Conservation (phyloP, 2,113 vertebrate species). For the Siphamia tubifer region DNA sequence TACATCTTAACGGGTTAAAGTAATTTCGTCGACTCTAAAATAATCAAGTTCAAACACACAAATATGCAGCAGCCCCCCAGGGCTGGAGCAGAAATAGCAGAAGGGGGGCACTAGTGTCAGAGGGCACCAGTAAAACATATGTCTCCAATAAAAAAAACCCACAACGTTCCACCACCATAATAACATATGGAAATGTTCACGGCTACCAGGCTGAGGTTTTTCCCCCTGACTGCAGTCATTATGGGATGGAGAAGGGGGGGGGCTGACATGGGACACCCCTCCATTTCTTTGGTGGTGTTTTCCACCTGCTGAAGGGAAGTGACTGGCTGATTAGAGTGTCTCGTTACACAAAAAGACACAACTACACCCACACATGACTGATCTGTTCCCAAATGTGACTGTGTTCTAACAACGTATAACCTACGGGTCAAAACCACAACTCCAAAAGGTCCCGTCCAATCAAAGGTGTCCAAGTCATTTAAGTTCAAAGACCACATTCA, state of each 20-base stretch:
- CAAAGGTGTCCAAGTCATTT: too few relatives aligned
- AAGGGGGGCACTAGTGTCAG: conserved; percentile 22
- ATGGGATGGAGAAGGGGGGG: too few relatives aligned
- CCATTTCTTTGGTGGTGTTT: conserved; percentile 42
- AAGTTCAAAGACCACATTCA: too few relatives aligned
- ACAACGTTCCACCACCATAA: conserved; percentile 58
- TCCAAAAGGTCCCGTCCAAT: too few relatives aligned
- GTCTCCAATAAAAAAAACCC: conserved; percentile 68
- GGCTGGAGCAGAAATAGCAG: not conserved
- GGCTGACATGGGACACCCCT: conserved; percentile 58
- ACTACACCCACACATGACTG: too few relatives aligned
- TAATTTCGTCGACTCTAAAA: too few relatives aligned
- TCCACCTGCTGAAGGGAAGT: conserved; percentile 36
- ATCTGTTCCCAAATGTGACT: too few relatives aligned
- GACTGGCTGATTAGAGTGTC: not conserved
- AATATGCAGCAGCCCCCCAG: not conserved
- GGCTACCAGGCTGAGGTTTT: conserved; percentile 61
- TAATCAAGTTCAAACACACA: too few relatives aligned
- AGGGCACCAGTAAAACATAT: conserved; percentile 61
- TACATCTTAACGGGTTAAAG: too few relatives aligned
- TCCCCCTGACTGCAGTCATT: conserved; percentile 54
- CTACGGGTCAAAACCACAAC: too few relatives aligned
- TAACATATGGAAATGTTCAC: conserved; percentile 76
- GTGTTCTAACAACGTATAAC: too few relatives aligned
- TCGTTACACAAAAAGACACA: conserved; percentile 15